Base-by-base conservation (phyloP, 1,140 invertebrate genomes). In the Acromyrmex heyeri region DNA sequence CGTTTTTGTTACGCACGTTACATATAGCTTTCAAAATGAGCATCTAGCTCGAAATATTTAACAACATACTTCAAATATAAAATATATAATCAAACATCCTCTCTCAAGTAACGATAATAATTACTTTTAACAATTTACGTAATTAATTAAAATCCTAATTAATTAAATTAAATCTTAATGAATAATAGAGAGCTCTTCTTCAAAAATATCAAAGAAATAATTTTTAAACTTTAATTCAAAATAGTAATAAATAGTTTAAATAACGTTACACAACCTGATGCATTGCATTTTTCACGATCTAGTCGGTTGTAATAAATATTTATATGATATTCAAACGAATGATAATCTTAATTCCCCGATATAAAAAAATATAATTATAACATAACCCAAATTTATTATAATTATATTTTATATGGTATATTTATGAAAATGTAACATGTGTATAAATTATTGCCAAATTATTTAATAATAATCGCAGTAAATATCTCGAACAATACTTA, bases 161-260 rank as follows among this genome's bases (percentile, higher is more conserved):
- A 24, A 24, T 24, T 24, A 24, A 21, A 21, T 21, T 21, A 21
- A 21, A 21, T 21, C 18, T 1, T 44, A 44, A 44, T 44, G 10
- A 44, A 14, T n/a, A 61, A 21, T n/a, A 77, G 8, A 44, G 8
- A 44, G 38, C 38, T 44, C 7, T 79, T 55, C 21, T 27, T 79
- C 53, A 65, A 78, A 24, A 61, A 12, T 65, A 6, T 81, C n/a
- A 38, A 44, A 70, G 21, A 70, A 44, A 16, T 59, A 14, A 70
- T 81, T 70, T 81, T 69, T 27, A 55, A 67, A 67, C 2, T 67
- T n/a, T 24, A 12, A 24, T 55, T 55, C 24, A 34, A 65, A 53
- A 27, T 24, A 55, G n/a, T 24, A 38, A 38, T 62, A 27, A 44
- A 38, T n/a, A 44, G 16, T 44, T 69, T 34, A 27, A 65, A 53